These are phyloP conservation scores for Drosophila lutescens DNA, from an alignment of 2,888 invertebrate genomes.

Conservation along the genomic window DNA sequence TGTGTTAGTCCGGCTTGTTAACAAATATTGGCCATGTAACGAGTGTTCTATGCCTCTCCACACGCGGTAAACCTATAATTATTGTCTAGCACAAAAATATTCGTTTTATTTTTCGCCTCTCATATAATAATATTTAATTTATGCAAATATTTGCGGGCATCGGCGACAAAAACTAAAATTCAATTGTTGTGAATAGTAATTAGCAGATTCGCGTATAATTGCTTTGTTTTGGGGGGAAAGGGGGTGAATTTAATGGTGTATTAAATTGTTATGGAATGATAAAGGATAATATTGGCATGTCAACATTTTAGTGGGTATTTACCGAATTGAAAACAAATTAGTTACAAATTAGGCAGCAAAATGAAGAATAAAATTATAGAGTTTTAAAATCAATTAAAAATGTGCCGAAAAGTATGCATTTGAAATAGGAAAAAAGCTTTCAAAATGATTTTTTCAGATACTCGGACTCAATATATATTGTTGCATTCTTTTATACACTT, in stretches of 20 bases:
- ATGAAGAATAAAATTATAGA: background rate
- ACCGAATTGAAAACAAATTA: background rate
- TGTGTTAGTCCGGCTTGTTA: constrained; percentile 46
- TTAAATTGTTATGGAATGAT: background rate
- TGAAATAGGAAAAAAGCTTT: no score
- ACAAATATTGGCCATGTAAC: constrained; percentile 63
- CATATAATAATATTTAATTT: constrained; percentile 44
- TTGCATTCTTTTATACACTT: no score
- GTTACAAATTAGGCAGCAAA: background rate
- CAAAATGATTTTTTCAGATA: no score
- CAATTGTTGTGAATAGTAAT: constrained; percentile 26
- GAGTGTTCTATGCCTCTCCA: background rate
- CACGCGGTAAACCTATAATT: constrained; percentile 34
- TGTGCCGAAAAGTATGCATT: background rate
- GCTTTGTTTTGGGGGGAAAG: background rate
- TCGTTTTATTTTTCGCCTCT: constrained; percentile 15
- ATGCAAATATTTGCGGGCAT: constrained; percentile 37
- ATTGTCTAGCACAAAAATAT: constrained; percentile 51
- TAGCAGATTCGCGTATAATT: constrained; percentile 4
- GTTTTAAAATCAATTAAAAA: background rate
- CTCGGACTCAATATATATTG: no score
- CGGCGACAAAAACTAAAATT: constrained; percentile 21
- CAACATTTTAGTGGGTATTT: background rate
- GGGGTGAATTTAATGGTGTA: background rate
- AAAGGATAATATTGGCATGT: background rate